Percentiles rank a stretch among this genome's conserved stretches.
These are phyloP conservation scores for Aporophyla nigra DNA, from an alignment of 2,888 invertebrate species.

Conservation along the genomic window DNA sequence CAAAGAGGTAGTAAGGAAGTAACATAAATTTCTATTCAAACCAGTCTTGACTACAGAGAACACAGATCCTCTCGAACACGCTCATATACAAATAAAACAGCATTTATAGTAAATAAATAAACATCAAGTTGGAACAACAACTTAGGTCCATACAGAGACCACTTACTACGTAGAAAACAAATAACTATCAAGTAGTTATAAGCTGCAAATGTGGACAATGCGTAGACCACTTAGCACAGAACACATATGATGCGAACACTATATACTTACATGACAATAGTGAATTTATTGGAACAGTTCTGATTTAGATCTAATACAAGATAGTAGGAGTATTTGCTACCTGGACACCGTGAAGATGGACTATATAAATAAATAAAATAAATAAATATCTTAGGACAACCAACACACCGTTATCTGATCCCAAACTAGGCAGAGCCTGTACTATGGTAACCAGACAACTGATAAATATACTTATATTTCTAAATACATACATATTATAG, in stretches of 20 bases:
- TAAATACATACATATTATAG: too few relatives aligned
- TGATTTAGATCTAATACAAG: too few relatives aligned
- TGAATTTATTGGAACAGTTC: neutral
- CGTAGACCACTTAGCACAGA: neutral
- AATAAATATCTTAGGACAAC: too few relatives aligned
- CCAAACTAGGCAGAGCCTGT: too few relatives aligned
- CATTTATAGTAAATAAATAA: slow-evolving; percentile 6
- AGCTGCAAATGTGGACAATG: neutral
- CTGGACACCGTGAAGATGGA: too few relatives aligned
- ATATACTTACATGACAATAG: neutral
- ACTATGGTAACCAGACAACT: too few relatives aligned
- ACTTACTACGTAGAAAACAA: neutral
- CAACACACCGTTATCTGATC: too few relatives aligned
- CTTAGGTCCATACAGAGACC: neutral
- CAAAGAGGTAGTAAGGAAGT: slow-evolving; percentile 3
- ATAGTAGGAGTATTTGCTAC: too few relatives aligned
- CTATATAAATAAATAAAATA: too few relatives aligned
- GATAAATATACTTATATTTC: too few relatives aligned
- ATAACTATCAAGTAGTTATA: neutral
- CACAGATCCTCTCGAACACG: slow-evolving; percentile 5
- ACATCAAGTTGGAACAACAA: neutral
- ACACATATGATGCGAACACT: neutral
- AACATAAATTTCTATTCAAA: slow-evolving; percentile 25
- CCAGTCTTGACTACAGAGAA: slow-evolving; percentile 21
- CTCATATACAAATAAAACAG: neutral